phyloP scores from a whole-genome alignment of 2,113 vertebrate genomes.

The Phaetusa simplex region DNA sequence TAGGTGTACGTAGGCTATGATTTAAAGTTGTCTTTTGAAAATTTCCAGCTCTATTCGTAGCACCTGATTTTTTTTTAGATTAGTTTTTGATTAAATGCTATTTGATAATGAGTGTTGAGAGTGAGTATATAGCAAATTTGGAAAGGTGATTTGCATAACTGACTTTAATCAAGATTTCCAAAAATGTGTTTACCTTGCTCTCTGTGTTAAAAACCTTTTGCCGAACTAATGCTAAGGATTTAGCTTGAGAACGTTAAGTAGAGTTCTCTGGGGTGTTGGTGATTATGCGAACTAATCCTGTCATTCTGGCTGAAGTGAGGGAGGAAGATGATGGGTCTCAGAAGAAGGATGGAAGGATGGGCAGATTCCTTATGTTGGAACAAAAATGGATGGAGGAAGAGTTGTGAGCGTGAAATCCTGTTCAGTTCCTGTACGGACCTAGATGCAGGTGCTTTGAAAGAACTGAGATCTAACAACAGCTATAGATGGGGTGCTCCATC shows the following conservation, averaged over 20 bases:
- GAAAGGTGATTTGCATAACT: background rate
- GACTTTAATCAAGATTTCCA: background rate
- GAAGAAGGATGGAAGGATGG: background rate
- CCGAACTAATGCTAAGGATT: background rate
- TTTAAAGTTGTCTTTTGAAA: background rate
- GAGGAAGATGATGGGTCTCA: background rate
- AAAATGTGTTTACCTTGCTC: background rate
- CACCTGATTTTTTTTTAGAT: background rate
- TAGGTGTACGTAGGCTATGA: background rate
- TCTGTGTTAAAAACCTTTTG: background rate
- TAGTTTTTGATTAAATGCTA: background rate
- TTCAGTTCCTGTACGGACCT: background rate
- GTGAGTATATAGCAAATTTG: background rate
- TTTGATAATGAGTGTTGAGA: background rate
- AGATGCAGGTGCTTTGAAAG: background rate
- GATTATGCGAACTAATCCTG: constrained; percentile 3
- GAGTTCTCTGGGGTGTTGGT: background rate
- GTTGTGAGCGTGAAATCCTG: background rate
- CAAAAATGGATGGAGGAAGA: background rate
- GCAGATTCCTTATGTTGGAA: background rate
- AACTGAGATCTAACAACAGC: background rate
- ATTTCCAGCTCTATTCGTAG: background rate
- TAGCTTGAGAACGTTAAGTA: background rate
- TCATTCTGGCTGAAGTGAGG: background rate
- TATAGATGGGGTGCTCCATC: background rate